Conservation (phyloP, 2,113 vertebrate species). For the Sebastes fasciatus region DNA sequence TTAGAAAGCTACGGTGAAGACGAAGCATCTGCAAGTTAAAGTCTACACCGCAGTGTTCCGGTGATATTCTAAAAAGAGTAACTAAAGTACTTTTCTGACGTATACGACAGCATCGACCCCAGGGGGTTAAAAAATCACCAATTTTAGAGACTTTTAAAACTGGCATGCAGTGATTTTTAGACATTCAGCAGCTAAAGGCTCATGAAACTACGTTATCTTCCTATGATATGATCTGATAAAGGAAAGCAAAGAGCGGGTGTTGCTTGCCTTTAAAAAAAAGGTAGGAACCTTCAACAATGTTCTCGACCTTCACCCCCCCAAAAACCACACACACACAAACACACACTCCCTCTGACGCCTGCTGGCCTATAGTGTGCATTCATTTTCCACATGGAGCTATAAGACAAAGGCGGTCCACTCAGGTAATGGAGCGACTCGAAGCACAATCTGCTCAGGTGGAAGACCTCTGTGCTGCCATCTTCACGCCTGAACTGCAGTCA, state of each 20-base stretch:
- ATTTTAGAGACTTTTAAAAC: constrained; percentile 1
- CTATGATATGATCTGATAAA: neutral
- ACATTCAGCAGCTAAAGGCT: neutral
- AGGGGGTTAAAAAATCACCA: neutral
- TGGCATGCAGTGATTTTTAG: neutral
- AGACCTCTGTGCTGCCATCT: constrained; percentile 66
- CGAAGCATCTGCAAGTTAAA: no score
- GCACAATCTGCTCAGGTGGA: constrained; percentile 63
- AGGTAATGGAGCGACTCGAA: constrained; percentile 67
- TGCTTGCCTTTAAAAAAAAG: constrained; percentile 10
- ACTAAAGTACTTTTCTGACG: no score
- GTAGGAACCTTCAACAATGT: constrained; percentile 15
- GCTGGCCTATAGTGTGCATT: constrained; percentile 48
- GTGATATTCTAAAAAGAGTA: no score
- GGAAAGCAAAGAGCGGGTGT: constrained; percentile 71
- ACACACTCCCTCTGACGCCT: constrained; percentile 32
- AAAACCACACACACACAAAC: neutral
- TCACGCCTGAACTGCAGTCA: constrained; percentile 73
- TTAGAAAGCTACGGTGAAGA: no score
- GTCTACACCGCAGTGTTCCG: no score
- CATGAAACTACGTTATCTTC: neutral
- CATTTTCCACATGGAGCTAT: constrained; percentile 62
- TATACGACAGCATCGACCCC: no score
- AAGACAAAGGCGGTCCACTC: constrained; percentile 65
- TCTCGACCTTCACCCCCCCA: neutral